Evolutionary conservation across 2,888 invertebrate genomes (phyloP).

Genomic region (Cremastinae sp.): DNA sequence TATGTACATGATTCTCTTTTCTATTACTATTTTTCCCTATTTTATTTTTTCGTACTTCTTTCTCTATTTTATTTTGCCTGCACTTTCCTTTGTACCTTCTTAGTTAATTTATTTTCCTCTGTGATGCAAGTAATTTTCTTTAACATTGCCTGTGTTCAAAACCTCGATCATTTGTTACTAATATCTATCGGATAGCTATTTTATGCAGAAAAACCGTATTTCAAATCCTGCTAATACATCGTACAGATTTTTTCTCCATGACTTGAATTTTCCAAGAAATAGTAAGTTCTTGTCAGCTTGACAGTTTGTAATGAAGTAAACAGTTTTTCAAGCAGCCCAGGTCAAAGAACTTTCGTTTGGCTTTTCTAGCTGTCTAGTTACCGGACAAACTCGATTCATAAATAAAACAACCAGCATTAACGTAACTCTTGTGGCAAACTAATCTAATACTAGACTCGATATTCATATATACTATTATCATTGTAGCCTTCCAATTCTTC

Average conservation of each 20-base stretch:
- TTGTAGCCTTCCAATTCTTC: conserved; percentile 50
- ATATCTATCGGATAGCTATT: conserved; percentile 1
- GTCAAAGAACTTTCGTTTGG: conserved; percentile 73
- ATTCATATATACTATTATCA: conserved; percentile 43
- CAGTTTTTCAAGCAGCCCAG: conserved; percentile 55
- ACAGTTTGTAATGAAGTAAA: too few species aligned
- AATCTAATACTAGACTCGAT: conserved; percentile 76
- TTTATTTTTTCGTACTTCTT: not conserved
- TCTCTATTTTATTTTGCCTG: not conserved
- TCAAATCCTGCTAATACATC: too few species aligned
- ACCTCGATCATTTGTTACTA: too few species aligned
- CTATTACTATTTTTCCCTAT: conserved; percentile 26
- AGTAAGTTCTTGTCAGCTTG: conserved; percentile 75
- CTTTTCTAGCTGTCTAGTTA: conserved; percentile 68
- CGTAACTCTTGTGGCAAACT: conserved; percentile 76
- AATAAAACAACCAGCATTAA: conserved; percentile 73
- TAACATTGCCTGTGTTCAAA: too few species aligned
- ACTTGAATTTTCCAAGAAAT: conserved; percentile 69
- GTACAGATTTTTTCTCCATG: conserved; percentile 66
- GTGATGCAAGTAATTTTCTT: too few species aligned
- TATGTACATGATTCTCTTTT: conserved; percentile 56
- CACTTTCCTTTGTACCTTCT: conserved; percentile 50
- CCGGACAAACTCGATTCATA: conserved; percentile 74
- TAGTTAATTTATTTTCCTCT: too few species aligned
- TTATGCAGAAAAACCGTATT: too few species aligned